Conservation (phyloP, 2,888 invertebrate species). For the Formica aserva region DNA sequence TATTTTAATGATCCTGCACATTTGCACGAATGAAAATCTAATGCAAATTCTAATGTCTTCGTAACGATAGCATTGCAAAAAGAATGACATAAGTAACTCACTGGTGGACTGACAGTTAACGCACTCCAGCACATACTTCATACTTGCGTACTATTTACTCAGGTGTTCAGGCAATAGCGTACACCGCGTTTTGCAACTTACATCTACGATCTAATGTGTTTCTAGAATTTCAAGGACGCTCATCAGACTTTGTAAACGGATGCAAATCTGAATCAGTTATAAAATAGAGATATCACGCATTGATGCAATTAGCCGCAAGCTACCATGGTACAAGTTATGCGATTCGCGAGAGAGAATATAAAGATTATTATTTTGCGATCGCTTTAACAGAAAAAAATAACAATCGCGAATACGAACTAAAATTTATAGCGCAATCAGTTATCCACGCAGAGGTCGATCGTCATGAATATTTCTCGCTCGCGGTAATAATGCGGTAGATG, state of each 20-base stretch:
- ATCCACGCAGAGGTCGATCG: constrained; percentile 20
- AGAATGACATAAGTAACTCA: constrained; percentile 55
- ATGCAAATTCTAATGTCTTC: constrained; percentile 8
- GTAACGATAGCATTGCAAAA: constrained; percentile 25
- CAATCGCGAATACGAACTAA: not conserved
- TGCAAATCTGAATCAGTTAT: constrained; percentile 13
- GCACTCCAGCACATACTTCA: constrained; percentile 54
- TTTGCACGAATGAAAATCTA: constrained; percentile 24
- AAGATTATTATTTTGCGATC: not conserved
- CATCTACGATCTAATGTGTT: constrained; percentile 36
- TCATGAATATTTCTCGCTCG: constrained; percentile 47
- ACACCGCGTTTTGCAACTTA: constrained; percentile 11
- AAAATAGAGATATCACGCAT: constrained; percentile 22
- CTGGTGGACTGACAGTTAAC: constrained; percentile 44
- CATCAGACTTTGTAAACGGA: constrained; percentile 25
- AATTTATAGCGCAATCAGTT: constrained; percentile 16
- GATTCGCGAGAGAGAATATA: not conserved
- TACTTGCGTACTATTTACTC: constrained; percentile 59
- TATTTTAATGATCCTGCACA: constrained; percentile 3
- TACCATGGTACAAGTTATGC: not conserved
- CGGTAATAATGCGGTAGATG: constrained; percentile 52
- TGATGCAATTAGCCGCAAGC: not conserved
- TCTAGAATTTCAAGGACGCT: constrained; percentile 46
- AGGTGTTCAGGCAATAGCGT: constrained; percentile 60
- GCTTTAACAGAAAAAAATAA: not conserved